Evolutionary conservation across 1,140 invertebrate genomes (phyloP).

Genomic region (Diploscapter pachys): DNA sequence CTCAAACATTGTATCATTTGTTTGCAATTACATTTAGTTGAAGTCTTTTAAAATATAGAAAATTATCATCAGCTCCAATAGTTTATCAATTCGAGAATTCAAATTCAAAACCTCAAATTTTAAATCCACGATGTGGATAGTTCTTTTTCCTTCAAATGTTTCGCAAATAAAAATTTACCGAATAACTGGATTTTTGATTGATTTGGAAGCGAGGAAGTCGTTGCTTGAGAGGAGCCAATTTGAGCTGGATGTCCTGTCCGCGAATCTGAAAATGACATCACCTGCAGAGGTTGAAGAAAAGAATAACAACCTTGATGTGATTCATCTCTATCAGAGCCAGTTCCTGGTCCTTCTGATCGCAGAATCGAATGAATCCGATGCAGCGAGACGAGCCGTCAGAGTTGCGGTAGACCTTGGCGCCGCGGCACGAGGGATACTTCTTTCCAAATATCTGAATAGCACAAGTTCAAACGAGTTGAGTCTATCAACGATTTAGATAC

Average conservation of each 20-base stretch:
- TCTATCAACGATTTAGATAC: no score
- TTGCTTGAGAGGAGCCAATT: constrained; percentile 47
- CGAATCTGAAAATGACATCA: constrained; percentile 32
- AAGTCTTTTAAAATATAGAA: background rate
- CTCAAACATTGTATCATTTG: no score
- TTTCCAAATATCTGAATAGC: constrained; percentile 50
- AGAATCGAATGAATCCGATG: constrained; percentile 50
- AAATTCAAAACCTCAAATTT: background rate
- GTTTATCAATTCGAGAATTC: background rate
- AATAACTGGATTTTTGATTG: background rate
- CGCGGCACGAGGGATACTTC: constrained; percentile 47
- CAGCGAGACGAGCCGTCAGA: constrained; percentile 46
- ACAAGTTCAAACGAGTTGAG: background rate
- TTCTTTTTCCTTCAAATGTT: background rate
- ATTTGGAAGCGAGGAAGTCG: constrained; percentile 27
- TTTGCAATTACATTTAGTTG: no score
- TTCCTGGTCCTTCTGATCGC: constrained; percentile 54
- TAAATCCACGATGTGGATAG: background rate
- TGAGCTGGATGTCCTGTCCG: constrained; percentile 45
- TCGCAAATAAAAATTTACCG: background rate
- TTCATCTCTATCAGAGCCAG: constrained; percentile 43
- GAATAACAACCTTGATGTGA: constrained; percentile 19
- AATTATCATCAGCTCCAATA: background rate
- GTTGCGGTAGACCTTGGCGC: constrained; percentile 54
- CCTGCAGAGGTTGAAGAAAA: constrained; percentile 2